phyloP scores from a whole-genome alignment of 2,797 vertebrate species.

The Sebastes elongatus region DNA sequence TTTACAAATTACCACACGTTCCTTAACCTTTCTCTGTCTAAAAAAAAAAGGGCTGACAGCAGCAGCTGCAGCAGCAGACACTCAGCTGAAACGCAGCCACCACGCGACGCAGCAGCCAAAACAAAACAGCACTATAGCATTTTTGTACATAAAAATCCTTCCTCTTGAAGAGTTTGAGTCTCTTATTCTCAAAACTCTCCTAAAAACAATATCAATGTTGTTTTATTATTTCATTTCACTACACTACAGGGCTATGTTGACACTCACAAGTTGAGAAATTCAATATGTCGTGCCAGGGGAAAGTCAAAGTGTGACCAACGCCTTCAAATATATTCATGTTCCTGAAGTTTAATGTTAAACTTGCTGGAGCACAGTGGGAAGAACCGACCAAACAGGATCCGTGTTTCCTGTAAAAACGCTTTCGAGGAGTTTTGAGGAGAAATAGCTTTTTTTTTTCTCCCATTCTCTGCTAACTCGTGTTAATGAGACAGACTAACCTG shows the following conservation, averaged over 20 bases:
- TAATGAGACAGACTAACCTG: neutral
- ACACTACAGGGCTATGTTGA: too few species aligned
- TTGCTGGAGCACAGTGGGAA: neutral
- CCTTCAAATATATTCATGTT: neutral
- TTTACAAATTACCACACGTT: too few species aligned
- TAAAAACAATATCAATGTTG: neutral
- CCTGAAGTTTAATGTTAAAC: neutral
- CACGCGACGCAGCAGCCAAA: rapidly evolving
- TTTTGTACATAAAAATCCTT: neutral
- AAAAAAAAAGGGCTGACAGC: too few species aligned
- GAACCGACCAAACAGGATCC: neutral
- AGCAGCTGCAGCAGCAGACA: too few species aligned
- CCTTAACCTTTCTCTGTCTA: too few species aligned
- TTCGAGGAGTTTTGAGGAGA: neutral
- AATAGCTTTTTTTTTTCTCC: neutral
- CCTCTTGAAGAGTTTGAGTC: neutral
- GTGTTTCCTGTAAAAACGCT: neutral
- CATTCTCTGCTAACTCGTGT: neutral
- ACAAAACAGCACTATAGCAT: neutral
- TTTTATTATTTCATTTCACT: neutral
- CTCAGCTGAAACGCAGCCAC: too few species aligned
- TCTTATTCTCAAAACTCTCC: neutral
- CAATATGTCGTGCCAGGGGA: neutral
- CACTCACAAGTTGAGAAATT: too few species aligned
- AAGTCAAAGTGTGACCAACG: neutral